phyloP scores from a whole-genome alignment of 2,113 vertebrate species.

The Nanger granti region DNA sequence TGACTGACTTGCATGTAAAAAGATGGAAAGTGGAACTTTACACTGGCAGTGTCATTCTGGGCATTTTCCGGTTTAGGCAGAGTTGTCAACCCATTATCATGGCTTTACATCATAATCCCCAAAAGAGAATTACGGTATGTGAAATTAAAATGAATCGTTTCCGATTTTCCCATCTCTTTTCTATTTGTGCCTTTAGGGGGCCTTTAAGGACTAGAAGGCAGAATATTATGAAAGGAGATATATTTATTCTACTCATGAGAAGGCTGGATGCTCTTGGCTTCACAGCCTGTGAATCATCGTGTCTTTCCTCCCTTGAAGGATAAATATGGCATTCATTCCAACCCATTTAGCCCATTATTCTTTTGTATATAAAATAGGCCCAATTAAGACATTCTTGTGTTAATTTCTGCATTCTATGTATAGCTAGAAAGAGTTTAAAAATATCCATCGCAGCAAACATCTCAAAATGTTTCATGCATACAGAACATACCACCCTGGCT shows the following conservation, averaged over 20 bases:
- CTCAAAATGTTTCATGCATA: conserved; percentile 74
- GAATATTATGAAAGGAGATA: conserved; percentile 79
- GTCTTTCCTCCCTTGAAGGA: conserved; percentile 79
- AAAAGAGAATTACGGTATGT: conserved; percentile 69
- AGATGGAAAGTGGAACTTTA: background rate
- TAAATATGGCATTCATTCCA: conserved; percentile 82
- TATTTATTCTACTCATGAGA: conserved; percentile 78
- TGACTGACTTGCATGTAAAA: background rate
- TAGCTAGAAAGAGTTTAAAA: conserved; percentile 80
- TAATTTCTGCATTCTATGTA: conserved; percentile 79
- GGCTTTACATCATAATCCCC: conserved; percentile 54
- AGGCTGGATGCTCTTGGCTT: conserved; percentile 75
- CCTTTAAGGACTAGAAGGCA: conserved; percentile 76
- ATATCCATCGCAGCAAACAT: conserved; percentile 76
- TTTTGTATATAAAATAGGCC: conserved; percentile 80
- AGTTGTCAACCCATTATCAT: background rate
- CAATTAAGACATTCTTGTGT: conserved; percentile 82
- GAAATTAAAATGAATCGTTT: conserved; percentile 73
- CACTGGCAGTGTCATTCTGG: background rate
- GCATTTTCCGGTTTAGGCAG: conserved; percentile 57
- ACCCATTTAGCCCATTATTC: conserved; percentile 83
- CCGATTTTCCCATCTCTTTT: conserved; percentile 72
- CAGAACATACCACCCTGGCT: conserved; percentile 49
- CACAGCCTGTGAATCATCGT: conserved; percentile 77
- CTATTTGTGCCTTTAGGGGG: conserved; percentile 74